Evolutionary conservation across 2,113 vertebrate genomes (phyloP), one percentile per base, ranked within the genome.

Genomic region (Cyphomyrus discorhynchus): DNA sequence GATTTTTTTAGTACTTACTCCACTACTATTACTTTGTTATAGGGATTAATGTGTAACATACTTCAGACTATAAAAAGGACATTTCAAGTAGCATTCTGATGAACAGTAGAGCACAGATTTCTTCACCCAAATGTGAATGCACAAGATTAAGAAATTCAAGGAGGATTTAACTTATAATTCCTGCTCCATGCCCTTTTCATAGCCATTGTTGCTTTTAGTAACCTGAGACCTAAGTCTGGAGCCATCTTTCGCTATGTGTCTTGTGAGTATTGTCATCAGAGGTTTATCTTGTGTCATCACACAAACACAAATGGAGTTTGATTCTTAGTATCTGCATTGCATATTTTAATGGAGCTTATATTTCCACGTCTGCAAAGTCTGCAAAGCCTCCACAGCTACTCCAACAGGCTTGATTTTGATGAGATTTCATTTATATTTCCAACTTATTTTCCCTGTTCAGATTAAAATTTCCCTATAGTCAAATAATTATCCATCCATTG

Each of bases 191-290:
- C 31, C 27, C 58, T 35, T 39, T 42, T 80, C 35, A 39, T 42
- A 17, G 74, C 35, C 13, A 8, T 42, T 42, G 74, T 80, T 27
- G 35, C 82, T 85, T n/a, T 85, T 85, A 80, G 13, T 80, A 80
- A 91, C 89, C 92, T 93, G 92, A 93, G 91, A 92, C 90, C 92
- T 1, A 31, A 90, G 90, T 92, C 91, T 92, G 90, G 82, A 85
- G 45, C 21, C 45, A 84, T 84, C 82, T 92, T 89, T 93, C 91
- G 91, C 88, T 92, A 15, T 77, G 11, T 24, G 74, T 83, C 66
- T 49, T 46, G 31, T 39, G 5, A 10, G 19, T 24, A 47, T 85
- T 85, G 17, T 84, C 82, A 10, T 82, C 24, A 19, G 24, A 49
- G 45, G 45, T 21, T 47, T 85, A 85, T n/a, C 24, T 24, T 49